phyloP scores from a whole-genome alignment of 1,140 invertebrate genomes.

The Tribolium castaneum region DNA sequence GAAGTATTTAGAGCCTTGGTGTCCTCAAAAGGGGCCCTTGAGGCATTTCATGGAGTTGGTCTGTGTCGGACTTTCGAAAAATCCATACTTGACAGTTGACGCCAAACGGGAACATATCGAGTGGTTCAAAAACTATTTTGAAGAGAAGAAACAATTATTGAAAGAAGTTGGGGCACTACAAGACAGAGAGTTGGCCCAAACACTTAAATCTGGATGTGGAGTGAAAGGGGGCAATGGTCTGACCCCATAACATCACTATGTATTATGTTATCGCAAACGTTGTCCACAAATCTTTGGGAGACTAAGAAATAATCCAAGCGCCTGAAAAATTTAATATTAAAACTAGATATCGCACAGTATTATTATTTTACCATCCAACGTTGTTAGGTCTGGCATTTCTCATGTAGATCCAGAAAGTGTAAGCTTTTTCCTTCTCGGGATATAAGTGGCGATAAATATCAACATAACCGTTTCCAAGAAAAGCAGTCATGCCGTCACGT shows the following conservation, averaged over 20 bases:
- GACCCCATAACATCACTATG: slow-evolving; percentile 82
- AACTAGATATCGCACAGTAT: slow-evolving; percentile 34
- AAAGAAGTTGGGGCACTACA: slow-evolving; percentile 70
- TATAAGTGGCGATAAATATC: slow-evolving; percentile 92
- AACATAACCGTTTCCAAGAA: slow-evolving; percentile 83
- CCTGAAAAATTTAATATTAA: slow-evolving; percentile 71
- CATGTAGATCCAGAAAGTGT: slow-evolving; percentile 97
- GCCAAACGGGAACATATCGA: slow-evolving; percentile 92
- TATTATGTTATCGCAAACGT: slow-evolving; percentile 85
- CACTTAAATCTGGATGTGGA: slow-evolving; percentile 73
- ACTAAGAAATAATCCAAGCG: slow-evolving; percentile 95
- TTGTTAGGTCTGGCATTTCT: slow-evolving; percentile 87
- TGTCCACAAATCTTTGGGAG: slow-evolving; percentile 80
- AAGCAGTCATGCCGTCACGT: slow-evolving; percentile 87
- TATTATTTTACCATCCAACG: slow-evolving; percentile 86
- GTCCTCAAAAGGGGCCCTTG: slow-evolving; percentile 89
- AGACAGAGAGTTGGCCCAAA: slow-evolving; percentile 25
- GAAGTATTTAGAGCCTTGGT: slow-evolving; percentile 84
- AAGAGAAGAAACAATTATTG: slow-evolving; percentile 80
- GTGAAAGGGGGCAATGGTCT: slow-evolving; percentile 87
- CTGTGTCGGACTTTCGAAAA: slow-evolving; percentile 92
- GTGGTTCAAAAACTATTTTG: slow-evolving; percentile 95
- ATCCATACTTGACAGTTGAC: slow-evolving; percentile 87
- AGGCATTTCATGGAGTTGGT: slow-evolving; percentile 98
- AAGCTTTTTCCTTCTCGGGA: slow-evolving; percentile 85